Percentiles rank a stretch among this genome's conserved stretches.
phyloP scores from a whole-genome alignment of 2,888 invertebrate species.

The Oxycera nigricornis region DNA sequence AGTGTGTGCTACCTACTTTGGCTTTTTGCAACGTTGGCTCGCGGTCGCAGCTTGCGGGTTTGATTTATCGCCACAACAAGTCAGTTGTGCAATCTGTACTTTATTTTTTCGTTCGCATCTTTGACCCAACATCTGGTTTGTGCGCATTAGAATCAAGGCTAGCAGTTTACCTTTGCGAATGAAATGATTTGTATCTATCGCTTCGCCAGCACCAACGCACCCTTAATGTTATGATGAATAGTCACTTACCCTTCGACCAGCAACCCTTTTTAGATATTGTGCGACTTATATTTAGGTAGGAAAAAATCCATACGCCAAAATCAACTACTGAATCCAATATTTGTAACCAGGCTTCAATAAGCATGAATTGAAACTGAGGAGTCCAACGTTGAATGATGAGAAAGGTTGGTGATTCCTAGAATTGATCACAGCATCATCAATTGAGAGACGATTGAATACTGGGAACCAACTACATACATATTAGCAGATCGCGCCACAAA shows the following conservation, averaged over 20 bases:
- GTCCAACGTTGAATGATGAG: no score
- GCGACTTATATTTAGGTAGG: no score
- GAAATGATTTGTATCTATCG: neutral
- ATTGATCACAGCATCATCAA: neutral
- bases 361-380: no score
- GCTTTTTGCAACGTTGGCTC: constrained; percentile 10
- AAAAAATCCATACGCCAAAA: no score
- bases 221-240: no score
- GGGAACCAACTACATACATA: no score
- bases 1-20: constrained; percentile 7
- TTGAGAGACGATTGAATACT: neutral
- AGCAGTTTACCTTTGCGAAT: neutral
- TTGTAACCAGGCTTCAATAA: no score
- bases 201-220: neutral
- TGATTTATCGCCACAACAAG: neutral
- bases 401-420: neutral
- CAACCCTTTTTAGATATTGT: no score
- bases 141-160: constrained; percentile 37
- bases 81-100: constrained; percentile 23
- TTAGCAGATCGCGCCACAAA: no score
- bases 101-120: constrained; percentile 27
- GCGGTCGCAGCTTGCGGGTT: neutral
- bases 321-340: no score
- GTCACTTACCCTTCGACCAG: no score
- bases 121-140: neutral